Evolutionary conservation across 2,113 vertebrate genomes (phyloP).

Genomic region (Prunella himalayana): DNA sequence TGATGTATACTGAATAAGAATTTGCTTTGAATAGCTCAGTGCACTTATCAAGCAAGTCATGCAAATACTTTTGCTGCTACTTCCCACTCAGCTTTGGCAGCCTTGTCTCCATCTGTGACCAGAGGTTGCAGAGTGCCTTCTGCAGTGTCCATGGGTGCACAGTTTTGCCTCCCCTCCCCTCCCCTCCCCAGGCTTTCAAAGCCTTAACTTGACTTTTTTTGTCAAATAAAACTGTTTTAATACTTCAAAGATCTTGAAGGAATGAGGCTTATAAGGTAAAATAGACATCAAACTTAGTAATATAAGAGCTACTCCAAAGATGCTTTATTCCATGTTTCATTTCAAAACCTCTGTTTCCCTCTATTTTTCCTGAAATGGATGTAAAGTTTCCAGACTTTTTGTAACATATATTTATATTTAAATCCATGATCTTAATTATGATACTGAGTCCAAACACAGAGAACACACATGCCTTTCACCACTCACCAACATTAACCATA

Average conservation of each 20-base stretch:
- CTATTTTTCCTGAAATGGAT: neutral
- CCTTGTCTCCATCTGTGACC: neutral
- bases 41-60: neutral
- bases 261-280: neutral
- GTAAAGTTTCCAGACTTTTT: neutral
- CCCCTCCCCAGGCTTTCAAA: neutral
- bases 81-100: neutral
- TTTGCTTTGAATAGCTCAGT: neutral
- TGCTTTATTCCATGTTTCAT: neutral
- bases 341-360: neutral
- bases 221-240: neutral
- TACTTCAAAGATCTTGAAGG: neutral
- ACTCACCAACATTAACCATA: neutral
- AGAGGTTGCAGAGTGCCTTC: neutral
- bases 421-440: neutral
- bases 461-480: neutral
- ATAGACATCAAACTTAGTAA: neutral
- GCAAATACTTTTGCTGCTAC: neutral
- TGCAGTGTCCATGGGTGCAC: fast-evolving
- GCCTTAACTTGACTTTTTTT: neutral
- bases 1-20: neutral
- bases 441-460: neutral
- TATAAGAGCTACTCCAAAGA: neutral
- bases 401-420: neutral
- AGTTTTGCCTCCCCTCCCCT: neutral